These are phyloP conservation scores for Atrina japonica DNA, from an alignment of 2,888 invertebrate species.

Conservation along the genomic window DNA sequence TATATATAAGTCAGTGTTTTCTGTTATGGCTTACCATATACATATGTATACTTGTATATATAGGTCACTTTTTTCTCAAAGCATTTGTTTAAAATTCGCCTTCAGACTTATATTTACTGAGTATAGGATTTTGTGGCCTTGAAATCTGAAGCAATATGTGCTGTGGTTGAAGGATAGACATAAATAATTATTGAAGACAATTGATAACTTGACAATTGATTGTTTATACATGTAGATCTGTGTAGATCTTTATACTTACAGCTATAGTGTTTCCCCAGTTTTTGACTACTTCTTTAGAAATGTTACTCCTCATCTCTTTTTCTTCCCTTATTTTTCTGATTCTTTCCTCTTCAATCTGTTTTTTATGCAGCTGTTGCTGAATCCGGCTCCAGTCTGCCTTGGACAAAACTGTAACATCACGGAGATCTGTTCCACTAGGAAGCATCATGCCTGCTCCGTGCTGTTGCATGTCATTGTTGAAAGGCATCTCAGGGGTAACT, in stretches of 20 bases:
- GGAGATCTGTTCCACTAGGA: slow-evolving; percentile 69
- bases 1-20: not conserved
- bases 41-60: too few relatives aligned
- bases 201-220: too few relatives aligned
- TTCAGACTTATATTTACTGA: too few relatives aligned
- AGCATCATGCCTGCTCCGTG: slow-evolving; percentile 37
- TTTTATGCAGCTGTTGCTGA: slow-evolving; percentile 75
- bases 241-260: slow-evolving; percentile 72
- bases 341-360: slow-evolving; percentile 76
- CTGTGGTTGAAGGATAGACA: too few relatives aligned
- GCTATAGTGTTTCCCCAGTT: slow-evolving; percentile 80
- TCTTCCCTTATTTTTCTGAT: slow-evolving; percentile 68
- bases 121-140: too few relatives aligned
- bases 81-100: too few relatives aligned
- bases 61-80: too few relatives aligned
- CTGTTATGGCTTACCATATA: too few relatives aligned
- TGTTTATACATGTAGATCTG: too few relatives aligned
- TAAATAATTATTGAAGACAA: too few relatives aligned
- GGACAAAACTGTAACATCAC: slow-evolving; percentile 76
- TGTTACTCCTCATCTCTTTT: slow-evolving; percentile 72
- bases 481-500: slow-evolving; percentile 52
- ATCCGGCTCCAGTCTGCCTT: slow-evolving; percentile 79
- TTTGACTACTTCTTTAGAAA: slow-evolving; percentile 78
- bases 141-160: too few relatives aligned
- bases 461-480: slow-evolving; percentile 27